Evolutionary conservation across 37 sponge, comb jelly and placozoan genomes (phyloP), one percentile per base, ranked within the genome.

Genomic region (Spongilla lacustris): DNA sequence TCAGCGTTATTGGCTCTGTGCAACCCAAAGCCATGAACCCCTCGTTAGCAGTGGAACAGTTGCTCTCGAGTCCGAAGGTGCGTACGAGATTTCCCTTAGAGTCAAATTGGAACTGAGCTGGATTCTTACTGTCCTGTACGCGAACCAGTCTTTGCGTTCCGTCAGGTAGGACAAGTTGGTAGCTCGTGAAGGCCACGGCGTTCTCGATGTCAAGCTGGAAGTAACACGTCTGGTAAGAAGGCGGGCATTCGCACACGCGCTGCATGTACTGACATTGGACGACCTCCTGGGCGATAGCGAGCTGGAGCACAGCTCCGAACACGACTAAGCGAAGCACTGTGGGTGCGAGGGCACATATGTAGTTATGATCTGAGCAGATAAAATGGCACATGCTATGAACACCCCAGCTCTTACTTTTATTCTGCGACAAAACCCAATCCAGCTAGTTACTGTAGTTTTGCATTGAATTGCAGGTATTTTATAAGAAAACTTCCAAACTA

Each of bases 1-100:
- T 89, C 2, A 85, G 82, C 29, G 89, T 88, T 46, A 69, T 48
- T 31, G 92, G 81, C 17, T 73, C 77, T 50, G 83, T 88, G 72
- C 92, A 92, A 2, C 75, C 81, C 0, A 48, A 8, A 5, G 28
- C 48, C 4, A 13, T 0, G 81, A 80, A 87, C 19, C 34, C 29
- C 26, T 77, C 78, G 73, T 36, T 77, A 31, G 27, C 46, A 4
- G 46, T 46, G 46, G 46, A 46, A 46, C 46, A 46, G 8, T 46
- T 46, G 46, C 46, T 46, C 46, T 46, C 8, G 8, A 46, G 46
- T 46, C 46, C 46, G 8, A 46, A 46, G 8, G 46, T 46, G 46
- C 46, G 46, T 8, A 46, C 46, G 46, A 46, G 46, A 46, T 8
- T 46, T 8, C 46, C 46, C 46, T 46, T 46, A 10, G 46, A 46